Evolutionary conservation across 2,113 vertebrate species (phyloP).

Genomic region (Anoplopoma fimbria): DNA sequence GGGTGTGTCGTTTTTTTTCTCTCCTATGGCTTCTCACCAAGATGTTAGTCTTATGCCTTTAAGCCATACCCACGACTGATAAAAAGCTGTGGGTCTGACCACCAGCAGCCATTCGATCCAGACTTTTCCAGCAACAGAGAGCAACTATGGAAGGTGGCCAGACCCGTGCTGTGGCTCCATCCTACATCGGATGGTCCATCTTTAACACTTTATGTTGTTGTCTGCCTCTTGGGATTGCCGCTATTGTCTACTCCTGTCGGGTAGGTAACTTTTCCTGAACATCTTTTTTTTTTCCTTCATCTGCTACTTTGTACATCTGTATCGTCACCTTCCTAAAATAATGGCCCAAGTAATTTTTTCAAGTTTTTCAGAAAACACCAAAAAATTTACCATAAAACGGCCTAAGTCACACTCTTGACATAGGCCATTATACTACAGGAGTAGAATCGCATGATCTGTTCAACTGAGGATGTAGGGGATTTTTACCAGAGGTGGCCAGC

Average conservation of each 20-base stretch:
- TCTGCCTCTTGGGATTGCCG: slow-evolving; percentile 75
- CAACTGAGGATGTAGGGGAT: no score
- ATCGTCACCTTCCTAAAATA: neutral
- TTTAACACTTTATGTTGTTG: slow-evolving; percentile 75
- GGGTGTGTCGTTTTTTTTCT: neutral
- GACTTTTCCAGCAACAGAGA: neutral
- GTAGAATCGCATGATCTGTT: no score
- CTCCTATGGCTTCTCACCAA: neutral
- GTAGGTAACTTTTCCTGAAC: slow-evolving; percentile 54
- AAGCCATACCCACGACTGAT: slow-evolving; percentile 43
- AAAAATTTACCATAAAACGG: no score
- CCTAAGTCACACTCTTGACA: no score
- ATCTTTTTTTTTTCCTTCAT: neutral
- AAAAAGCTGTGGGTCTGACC: neutral
- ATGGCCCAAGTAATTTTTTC: neutral
- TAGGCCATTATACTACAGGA: no score
- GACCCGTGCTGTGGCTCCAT: neutral
- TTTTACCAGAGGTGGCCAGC: no score
- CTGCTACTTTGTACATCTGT: neutral
- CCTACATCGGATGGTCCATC: slow-evolving; percentile 76
- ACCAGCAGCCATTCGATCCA: neutral
- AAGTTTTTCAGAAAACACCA: neutral
- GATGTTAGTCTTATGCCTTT: neutral
- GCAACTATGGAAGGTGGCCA: slow-evolving; percentile 64
- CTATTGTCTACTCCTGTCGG: slow-evolving; percentile 73